Base-by-base conservation (phyloP, 2,888 invertebrate species). In the Apomyelois bistriatella region DNA sequence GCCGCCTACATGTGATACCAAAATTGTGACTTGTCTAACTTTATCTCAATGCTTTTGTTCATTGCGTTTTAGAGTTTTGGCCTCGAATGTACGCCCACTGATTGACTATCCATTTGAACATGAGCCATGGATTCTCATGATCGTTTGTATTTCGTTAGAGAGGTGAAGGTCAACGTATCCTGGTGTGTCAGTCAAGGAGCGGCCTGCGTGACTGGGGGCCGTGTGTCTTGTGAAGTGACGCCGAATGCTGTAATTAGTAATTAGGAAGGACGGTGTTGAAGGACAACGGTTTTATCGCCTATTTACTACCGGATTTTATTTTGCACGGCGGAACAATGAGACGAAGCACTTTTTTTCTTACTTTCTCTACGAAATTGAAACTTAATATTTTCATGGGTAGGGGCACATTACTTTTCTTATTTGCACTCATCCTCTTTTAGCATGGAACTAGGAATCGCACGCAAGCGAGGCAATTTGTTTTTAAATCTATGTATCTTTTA, bases 81-180 rank as follows among this genome's bases (percentile, higher is more conserved):
- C 85, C 83, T 84, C 79, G 78, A 75, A 59, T 76, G 74, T 79
- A 83, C 85, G 72, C 86, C 85, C 72, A 85, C 74, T 43, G 43
- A 50, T 66, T 60, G 54, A 55, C 59, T 54, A 55, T 54, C 76
- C 72, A 74, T 52, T 66, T 53, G 64, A 55, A 56, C 59, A 64
- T 66, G 72, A 69, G 50, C 69, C n/a, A 16, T 40, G 30, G 41
- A 50, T 16, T 40, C 28, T 50, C 28, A 49, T 6, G 49, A 15
- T 22, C 15, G 30, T 40, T 50, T 32, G 13, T 5, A 15, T 37
- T 51, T 43, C 37, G 54, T 42, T 40, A 52, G 47, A 52, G 55
- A 48, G 46, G 30, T 53, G 56, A 35, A 53, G 62, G 49, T 57
- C 60, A 54, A 13, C 37, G 40, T 53, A 54, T 10, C 51, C 50